Percentiles rank a stretch among this genome's conserved stretches.
phyloP scores from a whole-genome alignment of 1,140 invertebrate species.

The Leucophenga varia region DNA sequence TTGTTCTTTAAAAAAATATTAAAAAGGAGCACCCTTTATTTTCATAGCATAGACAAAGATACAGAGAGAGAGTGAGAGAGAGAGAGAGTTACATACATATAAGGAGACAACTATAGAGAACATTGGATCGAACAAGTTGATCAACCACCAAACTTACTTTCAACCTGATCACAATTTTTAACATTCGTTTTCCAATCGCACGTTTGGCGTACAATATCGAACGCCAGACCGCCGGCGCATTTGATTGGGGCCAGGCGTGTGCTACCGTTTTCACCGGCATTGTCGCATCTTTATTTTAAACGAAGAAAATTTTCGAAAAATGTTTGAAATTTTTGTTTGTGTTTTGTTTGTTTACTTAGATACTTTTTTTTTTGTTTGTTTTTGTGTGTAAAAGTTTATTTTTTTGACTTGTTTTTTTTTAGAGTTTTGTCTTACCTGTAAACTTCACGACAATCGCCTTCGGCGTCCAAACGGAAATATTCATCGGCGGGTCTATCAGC shows the following conservation, averaged over 20 bases:
- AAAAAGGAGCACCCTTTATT: no score
- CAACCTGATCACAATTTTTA: slow-evolving; percentile 88
- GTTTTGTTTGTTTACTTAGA: background rate
- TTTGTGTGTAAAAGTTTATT: background rate
- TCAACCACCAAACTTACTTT: slow-evolving; percentile 75
- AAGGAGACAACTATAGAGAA: no score
- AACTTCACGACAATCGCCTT: slow-evolving; percentile 87
- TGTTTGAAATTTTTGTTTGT: slow-evolving; percentile 1
- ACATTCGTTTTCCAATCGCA: slow-evolving; percentile 96
- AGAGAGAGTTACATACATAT: background rate
- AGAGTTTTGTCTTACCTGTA: slow-evolving; percentile 69
- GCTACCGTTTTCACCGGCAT: slow-evolving; percentile 79
- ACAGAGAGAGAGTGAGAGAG: slow-evolving; percentile 28
- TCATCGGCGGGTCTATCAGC: slow-evolving; percentile 82
- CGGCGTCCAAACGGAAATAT: slow-evolving; percentile 81
- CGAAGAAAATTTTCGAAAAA: slow-evolving; percentile 11
- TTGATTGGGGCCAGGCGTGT: slow-evolving; percentile 82
- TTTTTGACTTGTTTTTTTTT: slow-evolving; percentile 1
- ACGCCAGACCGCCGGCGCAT: slow-evolving; percentile 87
- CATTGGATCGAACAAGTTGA: no score
- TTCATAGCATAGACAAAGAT: slow-evolving; percentile 17
- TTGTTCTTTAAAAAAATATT: no score
- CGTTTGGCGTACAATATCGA: slow-evolving; percentile 92
- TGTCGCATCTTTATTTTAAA: slow-evolving; percentile 75
- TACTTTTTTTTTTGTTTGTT: background rate